Evolutionary conservation across 1,140 invertebrate genomes (phyloP), one percentile per base, ranked within the genome.

Genomic region (Phthorimaea operculella): DNA sequence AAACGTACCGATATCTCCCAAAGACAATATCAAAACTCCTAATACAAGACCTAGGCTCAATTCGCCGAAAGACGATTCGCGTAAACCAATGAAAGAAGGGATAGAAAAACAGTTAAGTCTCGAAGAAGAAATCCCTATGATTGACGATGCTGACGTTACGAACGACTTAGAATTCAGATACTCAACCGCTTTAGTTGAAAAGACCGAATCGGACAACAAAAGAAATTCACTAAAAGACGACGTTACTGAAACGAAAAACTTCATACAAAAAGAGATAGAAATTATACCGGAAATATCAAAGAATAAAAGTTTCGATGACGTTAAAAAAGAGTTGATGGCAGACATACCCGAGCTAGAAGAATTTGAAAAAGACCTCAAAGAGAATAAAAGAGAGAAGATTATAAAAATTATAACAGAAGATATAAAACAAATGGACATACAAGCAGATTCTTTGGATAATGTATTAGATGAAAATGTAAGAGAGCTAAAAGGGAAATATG

Each of bases 101-200:
- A 86, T 86, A 10, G 84, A 87, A 61, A 86, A 86, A 60, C 83
- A 86, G 58, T 53, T 87, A 21, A 85, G 82, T 70, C 62, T 87
- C 49, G 83, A 84, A 73, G 85, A 87, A 68, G 85, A 87, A 66
- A 86, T 87, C 66, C 85, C 85, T 1, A 87, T 87, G 85, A 87
- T 87, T 45, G 85, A 87, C 52, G 85, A 87, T 65, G 63, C 75
- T 6, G 67, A 85, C 57, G 55, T 85, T 18, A 77, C 76, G 1
- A 83, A 86, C 42, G 85, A 87, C 58, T 64, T 87, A 33, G 85
- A 87, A 66, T 78, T 86, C 51, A 76, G 85, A 74, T 81, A 84
- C 62, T 83, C 83, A 1, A 83, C 62, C 71, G 61, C 74, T 15
- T 61, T 78, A 11, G 71, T 68, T 4, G 74, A 80, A 17, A 81